Percentiles rank a stretch among this genome's conserved stretches.
Conservation (phyloP, 2,888 invertebrate genomes). For the Netelia inedita region DNA sequence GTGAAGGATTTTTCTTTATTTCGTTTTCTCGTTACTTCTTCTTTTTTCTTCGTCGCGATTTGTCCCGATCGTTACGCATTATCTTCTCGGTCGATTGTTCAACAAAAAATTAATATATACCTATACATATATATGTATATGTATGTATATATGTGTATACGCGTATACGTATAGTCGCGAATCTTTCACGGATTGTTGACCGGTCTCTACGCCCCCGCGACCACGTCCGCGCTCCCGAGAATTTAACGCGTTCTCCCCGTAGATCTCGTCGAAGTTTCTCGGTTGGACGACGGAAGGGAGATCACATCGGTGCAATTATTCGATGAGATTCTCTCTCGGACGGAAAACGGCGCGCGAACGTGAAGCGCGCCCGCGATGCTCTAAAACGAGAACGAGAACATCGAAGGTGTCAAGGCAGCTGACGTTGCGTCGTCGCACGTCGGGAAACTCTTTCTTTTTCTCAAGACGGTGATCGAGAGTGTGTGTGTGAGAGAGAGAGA, state of each 20-base stretch:
- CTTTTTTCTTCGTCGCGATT: conserved; percentile 14
- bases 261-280: background rate
- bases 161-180: background rate
- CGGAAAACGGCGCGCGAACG: conserved; percentile 54
- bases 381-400: conserved; percentile 73
- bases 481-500: conserved; percentile 34
- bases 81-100: background rate
- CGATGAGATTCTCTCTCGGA: conserved; percentile 28
- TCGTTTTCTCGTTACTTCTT: conserved; percentile 9
- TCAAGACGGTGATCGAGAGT: conserved; percentile 19
- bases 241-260: conserved; percentile 1
- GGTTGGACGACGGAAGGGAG: background rate
- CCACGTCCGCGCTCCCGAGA: conserved; percentile 11
- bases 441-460: conserved; percentile 32
- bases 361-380: conserved; percentile 67
- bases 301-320: conserved; percentile 10
- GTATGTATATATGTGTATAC: too few species aligned
- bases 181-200: conserved; percentile 39
- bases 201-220: conserved; percentile 66
- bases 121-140: too few species aligned
- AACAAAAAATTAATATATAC: background rate
- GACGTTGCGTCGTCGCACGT: conserved; percentile 47
- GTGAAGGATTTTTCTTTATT: background rate
- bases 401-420: conserved; percentile 72
- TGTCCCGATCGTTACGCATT: conserved; percentile 12